Evolutionary conservation across 2,113 vertebrate genomes (phyloP).

Genomic region (Ifrita kowaldi): DNA sequence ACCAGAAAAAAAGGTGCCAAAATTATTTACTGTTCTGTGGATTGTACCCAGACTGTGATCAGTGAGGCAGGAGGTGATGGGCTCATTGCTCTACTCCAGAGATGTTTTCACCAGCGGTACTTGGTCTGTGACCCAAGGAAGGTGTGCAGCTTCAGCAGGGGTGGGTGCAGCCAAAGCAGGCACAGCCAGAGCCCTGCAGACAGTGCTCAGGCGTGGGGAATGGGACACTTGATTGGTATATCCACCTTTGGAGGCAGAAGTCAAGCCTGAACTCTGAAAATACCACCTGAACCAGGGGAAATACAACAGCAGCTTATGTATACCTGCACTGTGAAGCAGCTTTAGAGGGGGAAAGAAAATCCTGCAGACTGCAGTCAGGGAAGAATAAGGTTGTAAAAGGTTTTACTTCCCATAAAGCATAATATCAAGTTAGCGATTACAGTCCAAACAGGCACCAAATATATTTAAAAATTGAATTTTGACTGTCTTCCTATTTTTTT

Average conservation of each 20-base stretch:
- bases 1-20: neutral
- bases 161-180: neutral
- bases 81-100: accelerated
- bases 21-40: neutral
- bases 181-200: neutral
- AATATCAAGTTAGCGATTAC: neutral
- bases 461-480: neutral
- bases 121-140: neutral
- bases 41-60: neutral
- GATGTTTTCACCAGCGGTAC: accelerated
- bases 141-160: neutral
- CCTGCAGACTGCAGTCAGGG: neutral
- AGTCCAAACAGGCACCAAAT: neutral
- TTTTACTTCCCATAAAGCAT: neutral
- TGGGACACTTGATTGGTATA: neutral
- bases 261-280: neutral
- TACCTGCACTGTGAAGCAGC: neutral
- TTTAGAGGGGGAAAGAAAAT: neutral
- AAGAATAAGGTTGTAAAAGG: neutral
- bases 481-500: neutral
- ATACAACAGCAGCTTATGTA: neutral
- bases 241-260: neutral
- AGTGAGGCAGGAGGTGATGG: neutral
- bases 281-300: neutral
- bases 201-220: neutral